phyloP scores from a whole-genome alignment of 2,113 vertebrate genomes.

The Guaruba guarouba region DNA sequence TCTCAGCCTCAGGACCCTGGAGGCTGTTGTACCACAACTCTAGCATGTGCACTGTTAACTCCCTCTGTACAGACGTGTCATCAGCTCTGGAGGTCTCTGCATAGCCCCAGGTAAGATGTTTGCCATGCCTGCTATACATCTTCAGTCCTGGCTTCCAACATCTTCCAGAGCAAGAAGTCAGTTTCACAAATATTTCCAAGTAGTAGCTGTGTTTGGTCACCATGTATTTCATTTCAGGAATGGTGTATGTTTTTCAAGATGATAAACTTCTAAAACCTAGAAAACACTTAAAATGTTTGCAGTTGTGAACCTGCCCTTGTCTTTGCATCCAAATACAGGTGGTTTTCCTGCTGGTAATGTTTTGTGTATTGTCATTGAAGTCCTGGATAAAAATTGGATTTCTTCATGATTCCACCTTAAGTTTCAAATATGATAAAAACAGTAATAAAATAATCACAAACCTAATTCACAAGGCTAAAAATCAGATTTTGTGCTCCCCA shows the following conservation, averaged over 20 bases:
- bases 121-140: background rate
- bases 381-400: background rate
- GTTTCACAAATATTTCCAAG: background rate
- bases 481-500: background rate
- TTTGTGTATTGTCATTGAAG: background rate
- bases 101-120: background rate
- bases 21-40: background rate
- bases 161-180: background rate
- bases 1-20: background rate
- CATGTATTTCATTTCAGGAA: background rate
- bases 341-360: background rate
- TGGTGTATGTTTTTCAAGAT: background rate
- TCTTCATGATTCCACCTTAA: background rate
- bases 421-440: background rate
- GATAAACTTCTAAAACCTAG: background rate
- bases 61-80: background rate
- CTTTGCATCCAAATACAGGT: background rate
- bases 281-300: background rate
- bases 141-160: background rate
- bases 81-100: background rate
- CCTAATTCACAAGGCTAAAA: background rate
- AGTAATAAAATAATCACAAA: background rate
- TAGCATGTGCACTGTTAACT: background rate
- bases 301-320: background rate
- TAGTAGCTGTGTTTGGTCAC: background rate